Percentiles rank a stretch among this genome's conserved stretches.
Conservation (phyloP, 2,113 vertebrate species). For the human (Homo sapiens) region GRCh38 chr13:29773001-29773500, state of each 20-base stretch:
- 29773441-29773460: not conserved
- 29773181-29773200: not conserved
- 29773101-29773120: not conserved
- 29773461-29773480: not conserved
- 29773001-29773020: not conserved
- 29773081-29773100: not conserved
- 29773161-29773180: not conserved
- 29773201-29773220: not conserved
- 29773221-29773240: not conserved
- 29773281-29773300: not conserved
- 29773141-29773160: not conserved
- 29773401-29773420: not conserved
- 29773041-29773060: not conserved
- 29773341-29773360: not conserved
- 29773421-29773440: not conserved
- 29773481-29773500: not conserved
- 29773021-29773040: not conserved
- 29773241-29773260: not conserved
- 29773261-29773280: not conserved
- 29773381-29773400: not conserved
- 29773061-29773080: not conserved
- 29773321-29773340: not conserved
- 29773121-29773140: not conserved
- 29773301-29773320: not conserved
- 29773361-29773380: not conserved